phyloP scores from a whole-genome alignment of 1,140 invertebrate genomes.

The Orius insidiosus region DNA sequence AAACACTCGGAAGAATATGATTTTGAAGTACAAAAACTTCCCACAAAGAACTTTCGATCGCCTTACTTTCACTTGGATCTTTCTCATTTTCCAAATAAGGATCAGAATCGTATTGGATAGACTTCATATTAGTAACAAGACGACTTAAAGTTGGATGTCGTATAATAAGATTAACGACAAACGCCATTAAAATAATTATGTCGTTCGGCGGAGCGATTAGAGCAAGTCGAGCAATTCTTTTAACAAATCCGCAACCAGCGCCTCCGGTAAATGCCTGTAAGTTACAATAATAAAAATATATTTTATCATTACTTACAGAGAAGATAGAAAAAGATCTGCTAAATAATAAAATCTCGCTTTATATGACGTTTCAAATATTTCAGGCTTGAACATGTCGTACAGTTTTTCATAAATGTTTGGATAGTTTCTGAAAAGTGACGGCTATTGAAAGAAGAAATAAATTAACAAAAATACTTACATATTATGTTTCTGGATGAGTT shows the following conservation, averaged over 20 bases:
- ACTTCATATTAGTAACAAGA: constrained; percentile 34
- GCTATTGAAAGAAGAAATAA: background rate
- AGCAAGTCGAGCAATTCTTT: constrained; percentile 65
- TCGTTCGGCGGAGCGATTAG: constrained; percentile 66
- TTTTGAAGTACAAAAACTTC: constrained; percentile 61
- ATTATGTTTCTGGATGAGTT: constrained; percentile 78
- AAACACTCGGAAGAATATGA: constrained; percentile 55
- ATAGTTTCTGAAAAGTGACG: constrained; percentile 47
- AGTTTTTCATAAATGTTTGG: constrained; percentile 88
- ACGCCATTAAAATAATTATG: constrained; percentile 57
- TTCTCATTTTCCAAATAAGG: constrained; percentile 66
- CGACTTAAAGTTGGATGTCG: constrained; percentile 48
- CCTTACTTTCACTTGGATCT: constrained; percentile 58
- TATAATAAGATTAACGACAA: constrained; percentile 73
- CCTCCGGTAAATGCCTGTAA: constrained; percentile 73
- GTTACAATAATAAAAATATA: constrained; percentile 4
- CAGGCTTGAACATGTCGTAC: constrained; percentile 79
- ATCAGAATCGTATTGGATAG: constrained; percentile 36
- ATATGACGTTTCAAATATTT: constrained; percentile 80
- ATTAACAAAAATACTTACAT: no score
- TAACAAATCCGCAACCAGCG: constrained; percentile 86
- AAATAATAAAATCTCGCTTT: constrained; percentile 72
- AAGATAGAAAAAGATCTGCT: constrained; percentile 77
- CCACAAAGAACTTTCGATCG: constrained; percentile 79
- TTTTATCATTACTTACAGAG: constrained; percentile 49